Evolutionary conservation across 2,888 invertebrate genomes (phyloP).

Genomic region (Sinopyrophorus schimmeli): DNA sequence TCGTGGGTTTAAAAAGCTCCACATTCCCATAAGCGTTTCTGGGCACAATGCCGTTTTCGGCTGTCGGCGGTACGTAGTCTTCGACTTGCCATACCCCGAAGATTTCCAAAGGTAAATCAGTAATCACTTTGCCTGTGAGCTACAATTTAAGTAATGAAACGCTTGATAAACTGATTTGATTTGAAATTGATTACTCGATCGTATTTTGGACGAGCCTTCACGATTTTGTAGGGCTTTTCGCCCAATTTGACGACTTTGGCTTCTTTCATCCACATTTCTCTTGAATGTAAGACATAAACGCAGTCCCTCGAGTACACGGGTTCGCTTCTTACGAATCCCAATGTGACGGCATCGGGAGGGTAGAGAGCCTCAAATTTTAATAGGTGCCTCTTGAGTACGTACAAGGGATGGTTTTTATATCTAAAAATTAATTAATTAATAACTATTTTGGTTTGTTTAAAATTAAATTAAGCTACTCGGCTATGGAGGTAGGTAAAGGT

Average conservation of each 20-base stretch:
- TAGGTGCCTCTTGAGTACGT: conserved; percentile 85
- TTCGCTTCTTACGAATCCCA: conserved; percentile 87
- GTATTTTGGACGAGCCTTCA: conserved; percentile 87
- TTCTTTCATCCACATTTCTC: conserved; percentile 93
- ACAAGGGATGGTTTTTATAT: conserved; percentile 93
- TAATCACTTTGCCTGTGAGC: conserved; percentile 65
- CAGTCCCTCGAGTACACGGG: conserved; percentile 87
- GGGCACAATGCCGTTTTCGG: conserved; percentile 90
- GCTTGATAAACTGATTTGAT: too few species aligned
- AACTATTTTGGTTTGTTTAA: neutral
- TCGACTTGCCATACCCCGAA: conserved; percentile 97
- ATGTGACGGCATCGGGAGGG: conserved; percentile 79
- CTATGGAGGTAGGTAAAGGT: conserved; percentile 82
- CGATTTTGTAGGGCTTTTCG: conserved; percentile 91
- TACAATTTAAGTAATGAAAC: conserved; percentile 41
- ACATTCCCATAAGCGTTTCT: conserved; percentile 97
- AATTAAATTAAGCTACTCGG: conserved; percentile 64
- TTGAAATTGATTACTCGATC: conserved; percentile 70
- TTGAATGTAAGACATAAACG: conserved; percentile 81
- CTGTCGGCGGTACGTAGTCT: conserved; percentile 87
- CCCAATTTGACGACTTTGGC: conserved; percentile 84
- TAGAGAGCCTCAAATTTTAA: conserved; percentile 95
- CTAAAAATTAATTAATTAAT: conserved; percentile 52
- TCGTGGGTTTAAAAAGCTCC: conserved; percentile 88
- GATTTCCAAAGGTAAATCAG: conserved; percentile 77